Evolutionary conservation across 2,888 invertebrate genomes (phyloP), one percentile per base, ranked within the genome.

Genomic region (Conistra vaccinii): DNA sequence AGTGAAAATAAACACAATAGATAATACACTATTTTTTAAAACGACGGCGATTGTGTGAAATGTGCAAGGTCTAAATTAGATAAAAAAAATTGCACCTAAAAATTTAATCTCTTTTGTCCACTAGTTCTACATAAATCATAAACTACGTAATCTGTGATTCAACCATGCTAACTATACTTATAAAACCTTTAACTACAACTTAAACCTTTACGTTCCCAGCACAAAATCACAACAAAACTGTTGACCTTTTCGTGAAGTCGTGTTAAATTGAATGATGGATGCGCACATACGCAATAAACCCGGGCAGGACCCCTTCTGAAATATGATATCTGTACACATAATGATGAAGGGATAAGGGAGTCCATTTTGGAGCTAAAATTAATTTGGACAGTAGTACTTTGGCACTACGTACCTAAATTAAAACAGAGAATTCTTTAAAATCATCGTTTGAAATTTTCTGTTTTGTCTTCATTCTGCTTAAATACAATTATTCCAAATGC

Each of bases 191-290:
- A n/a, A n/a, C n/a, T n/a, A 58, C 42, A 20, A 60, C 23, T 20
- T 35, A 48, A 3, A 70, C 55, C 48, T 72, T 72, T 60, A 76
- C 32, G 35, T 67, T 63, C 35, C 32, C 67, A 57, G 65, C 26
- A 78, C 60, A 69, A 85, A 75, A 85, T 75, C 68, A 73, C 51
- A 58, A 80, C 77, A 80, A 71, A 73, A 66, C 58, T 72, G 67
- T 70, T 87, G 83, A 85, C 87, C 85, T 87, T 87, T 83, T 73
- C 66, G 62, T 79, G 39, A 78, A 76, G 66, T 78, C 60, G 45
- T 84, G 84, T 84, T 86, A 84, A 84, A 84, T 84, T 86, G 69
- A 85, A 87, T 81, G 85, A 85, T 85, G 62, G 82, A 85, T 87
- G 78, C 73, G 85, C 81, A 81, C 76, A 69, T 78, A 81, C 63